These are phyloP conservation scores for Sylvia atricapilla DNA, from an alignment of 2,113 vertebrate species.

Conservation along the genomic window DNA sequence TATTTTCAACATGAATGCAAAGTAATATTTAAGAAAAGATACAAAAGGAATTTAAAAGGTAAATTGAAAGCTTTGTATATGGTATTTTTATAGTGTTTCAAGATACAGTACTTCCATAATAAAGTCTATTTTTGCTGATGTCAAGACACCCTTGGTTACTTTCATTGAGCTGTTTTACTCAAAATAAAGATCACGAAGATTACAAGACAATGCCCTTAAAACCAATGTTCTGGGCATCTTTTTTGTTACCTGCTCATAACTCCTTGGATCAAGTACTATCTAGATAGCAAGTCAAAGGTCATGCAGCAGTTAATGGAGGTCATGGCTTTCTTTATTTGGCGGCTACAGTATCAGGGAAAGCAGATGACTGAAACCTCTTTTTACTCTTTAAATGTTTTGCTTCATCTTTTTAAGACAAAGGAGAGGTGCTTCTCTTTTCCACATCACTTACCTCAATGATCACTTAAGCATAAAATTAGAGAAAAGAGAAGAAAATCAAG, in stretches of 20 bases:
- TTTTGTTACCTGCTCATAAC: not conserved
- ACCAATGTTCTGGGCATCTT: not conserved
- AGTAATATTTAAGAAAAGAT: not conserved
- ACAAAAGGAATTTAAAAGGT: not conserved
- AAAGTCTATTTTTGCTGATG: not conserved
- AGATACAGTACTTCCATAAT: not conserved
- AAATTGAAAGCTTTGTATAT: not conserved
- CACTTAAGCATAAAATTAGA: slow-evolving; percentile 67
- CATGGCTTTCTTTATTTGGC: not conserved
- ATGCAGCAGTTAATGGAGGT: not conserved
- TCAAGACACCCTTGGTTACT: not conserved
- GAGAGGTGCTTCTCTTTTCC: slow-evolving; percentile 28
- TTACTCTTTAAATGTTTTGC: slow-evolving; percentile 1
- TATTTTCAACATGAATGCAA: not conserved
- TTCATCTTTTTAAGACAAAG: slow-evolving; percentile 44
- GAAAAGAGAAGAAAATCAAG: slow-evolving; percentile 54
- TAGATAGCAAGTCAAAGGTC: not conserved
- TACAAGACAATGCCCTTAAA: not conserved
- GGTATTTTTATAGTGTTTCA: not conserved
- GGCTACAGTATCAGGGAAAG: not conserved
- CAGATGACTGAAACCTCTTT: not conserved
- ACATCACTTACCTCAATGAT: slow-evolving; percentile 51
- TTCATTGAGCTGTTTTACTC: not conserved
- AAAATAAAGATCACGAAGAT: not conserved
- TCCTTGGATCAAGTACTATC: not conserved